phyloP scores from a whole-genome alignment of 2,113 vertebrate species.

The Hippoglossus stenolepis region DNA sequence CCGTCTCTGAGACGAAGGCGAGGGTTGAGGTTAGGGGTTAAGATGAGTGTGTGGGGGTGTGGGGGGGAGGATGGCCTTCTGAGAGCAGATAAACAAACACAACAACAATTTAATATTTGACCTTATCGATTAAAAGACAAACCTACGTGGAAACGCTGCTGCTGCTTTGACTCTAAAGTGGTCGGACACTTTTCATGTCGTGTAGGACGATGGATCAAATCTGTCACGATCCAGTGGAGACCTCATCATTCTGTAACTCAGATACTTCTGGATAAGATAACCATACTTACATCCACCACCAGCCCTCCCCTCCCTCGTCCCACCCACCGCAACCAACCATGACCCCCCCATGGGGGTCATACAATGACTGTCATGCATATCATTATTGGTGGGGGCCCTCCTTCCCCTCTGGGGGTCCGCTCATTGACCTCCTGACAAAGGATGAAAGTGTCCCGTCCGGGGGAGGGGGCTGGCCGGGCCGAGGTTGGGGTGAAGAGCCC shows the following conservation, averaged over 20 bases:
- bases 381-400: conserved; percentile 89
- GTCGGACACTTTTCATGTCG: not conserved
- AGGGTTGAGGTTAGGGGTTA: conserved; percentile 60
- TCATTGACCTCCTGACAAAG: conserved; percentile 90
- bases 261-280: conserved; percentile 72
- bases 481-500: conserved; percentile 77
- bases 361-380: conserved; percentile 88
- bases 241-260: conserved; percentile 59
- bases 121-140: not conserved
- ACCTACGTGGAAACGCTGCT: not conserved
- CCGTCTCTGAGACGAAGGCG: conserved; percentile 36
- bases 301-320: conserved; percentile 46
- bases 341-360: conserved; percentile 78
- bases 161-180: not conserved
- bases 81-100: conserved; percentile 11
- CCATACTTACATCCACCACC: conserved; percentile 63
- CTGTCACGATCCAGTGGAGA: not conserved
- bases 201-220: not conserved
- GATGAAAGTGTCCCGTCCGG: conserved; percentile 90
- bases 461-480: conserved; percentile 70
- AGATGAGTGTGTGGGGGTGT: conserved; percentile 44
- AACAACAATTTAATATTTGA: conserved; percentile 21
- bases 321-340: conserved; percentile 79
- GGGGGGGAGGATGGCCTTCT: not conserved
- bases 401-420: conserved; percentile 85